These are phyloP conservation scores for Nannobrachium achirus DNA, from an alignment of 2,113 vertebrate genomes.

Conservation along the genomic window DNA sequence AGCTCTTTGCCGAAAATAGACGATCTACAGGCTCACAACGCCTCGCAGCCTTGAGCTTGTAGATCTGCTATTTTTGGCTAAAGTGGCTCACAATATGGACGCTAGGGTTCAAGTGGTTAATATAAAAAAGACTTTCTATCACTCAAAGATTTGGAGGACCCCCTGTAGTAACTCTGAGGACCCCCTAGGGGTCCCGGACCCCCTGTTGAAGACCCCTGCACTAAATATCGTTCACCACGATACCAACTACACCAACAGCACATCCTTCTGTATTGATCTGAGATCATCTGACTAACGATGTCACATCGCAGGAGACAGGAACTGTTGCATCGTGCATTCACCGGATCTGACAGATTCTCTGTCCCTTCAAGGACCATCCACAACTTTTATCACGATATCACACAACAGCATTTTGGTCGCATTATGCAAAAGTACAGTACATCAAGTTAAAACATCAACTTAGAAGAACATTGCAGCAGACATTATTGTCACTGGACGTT, in stretches of 20 bases:
- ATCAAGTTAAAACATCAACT: constrained; percentile 1
- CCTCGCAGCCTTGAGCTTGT: too few relatives aligned
- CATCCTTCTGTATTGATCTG: background rate
- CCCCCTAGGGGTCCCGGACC: too few relatives aligned
- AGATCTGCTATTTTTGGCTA: too few relatives aligned
- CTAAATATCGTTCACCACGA: background rate
- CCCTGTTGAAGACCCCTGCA: too few relatives aligned
- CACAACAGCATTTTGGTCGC: background rate
- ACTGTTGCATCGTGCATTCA: background rate
- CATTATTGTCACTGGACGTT: background rate
- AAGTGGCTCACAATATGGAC: too few relatives aligned
- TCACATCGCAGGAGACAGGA: constrained; percentile 11
- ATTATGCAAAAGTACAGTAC: background rate
- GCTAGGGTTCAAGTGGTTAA: too few relatives aligned
- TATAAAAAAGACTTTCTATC: too few relatives aligned
- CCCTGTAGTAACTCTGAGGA: too few relatives aligned
- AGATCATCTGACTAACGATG: constrained; percentile 4
- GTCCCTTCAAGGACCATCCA: background rate
- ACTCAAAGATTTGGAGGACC: too few relatives aligned
- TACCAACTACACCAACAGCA: background rate
- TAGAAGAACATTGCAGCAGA: background rate
- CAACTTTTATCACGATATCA: background rate
- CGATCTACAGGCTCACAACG: too few relatives aligned
- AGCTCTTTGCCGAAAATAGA: too few relatives aligned
- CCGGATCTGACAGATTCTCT: background rate